A percentile compares a stretch with the other conserved stretches of the same genome.
phyloP scores from a whole-genome alignment of 2,888 invertebrate species.

The Drosophila falleni region DNA sequence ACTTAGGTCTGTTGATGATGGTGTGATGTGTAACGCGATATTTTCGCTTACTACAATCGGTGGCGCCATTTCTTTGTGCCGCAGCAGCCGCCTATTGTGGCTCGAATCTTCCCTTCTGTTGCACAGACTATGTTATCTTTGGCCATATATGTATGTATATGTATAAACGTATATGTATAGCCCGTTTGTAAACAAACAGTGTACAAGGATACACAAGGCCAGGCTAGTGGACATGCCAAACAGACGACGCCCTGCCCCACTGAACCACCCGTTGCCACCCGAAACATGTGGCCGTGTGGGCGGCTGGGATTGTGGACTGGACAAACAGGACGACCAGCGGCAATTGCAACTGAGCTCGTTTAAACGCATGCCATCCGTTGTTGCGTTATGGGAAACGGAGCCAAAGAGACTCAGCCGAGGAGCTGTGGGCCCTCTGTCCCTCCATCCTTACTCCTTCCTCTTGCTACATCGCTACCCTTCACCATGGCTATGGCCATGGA shows the following conservation, averaged over 20 bases:
- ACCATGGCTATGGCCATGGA: slow-evolving; percentile 25
- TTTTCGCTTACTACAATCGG: slow-evolving; percentile 55
- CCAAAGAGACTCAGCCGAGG: slow-evolving; percentile 10
- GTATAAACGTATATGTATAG: slow-evolving; percentile 33
- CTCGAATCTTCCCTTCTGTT: slow-evolving; percentile 1
- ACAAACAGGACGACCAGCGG: slow-evolving; percentile 45
- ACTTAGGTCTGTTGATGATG: slow-evolving; percentile 31
- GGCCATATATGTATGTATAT: slow-evolving; percentile 22
- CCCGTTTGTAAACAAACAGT: slow-evolving; percentile 57
- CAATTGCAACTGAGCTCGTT: slow-evolving; percentile 58
- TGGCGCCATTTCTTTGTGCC: slow-evolving; percentile 66
- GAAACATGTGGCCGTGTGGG: slow-evolving; percentile 23
- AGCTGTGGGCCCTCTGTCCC: slow-evolving; percentile 11
- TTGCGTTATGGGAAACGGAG: slow-evolving; percentile 52
- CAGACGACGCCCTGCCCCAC: slow-evolving; percentile 46
- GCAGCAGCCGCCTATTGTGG: slow-evolving; percentile 54
- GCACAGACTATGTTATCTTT: slow-evolving; percentile 57
- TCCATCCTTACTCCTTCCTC: not conserved
- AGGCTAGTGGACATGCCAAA: slow-evolving; percentile 62
- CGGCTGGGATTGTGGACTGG: slow-evolving; percentile 47
- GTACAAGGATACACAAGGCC: slow-evolving; percentile 58
- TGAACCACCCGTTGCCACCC: not conserved
- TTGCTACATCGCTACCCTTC: slow-evolving; percentile 7
- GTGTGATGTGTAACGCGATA: slow-evolving; percentile 57
- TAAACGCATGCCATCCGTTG: slow-evolving; percentile 62